Base-by-base conservation (phyloP, 2,113 vertebrate genomes). In the Hemicordylus capensis region DNA sequence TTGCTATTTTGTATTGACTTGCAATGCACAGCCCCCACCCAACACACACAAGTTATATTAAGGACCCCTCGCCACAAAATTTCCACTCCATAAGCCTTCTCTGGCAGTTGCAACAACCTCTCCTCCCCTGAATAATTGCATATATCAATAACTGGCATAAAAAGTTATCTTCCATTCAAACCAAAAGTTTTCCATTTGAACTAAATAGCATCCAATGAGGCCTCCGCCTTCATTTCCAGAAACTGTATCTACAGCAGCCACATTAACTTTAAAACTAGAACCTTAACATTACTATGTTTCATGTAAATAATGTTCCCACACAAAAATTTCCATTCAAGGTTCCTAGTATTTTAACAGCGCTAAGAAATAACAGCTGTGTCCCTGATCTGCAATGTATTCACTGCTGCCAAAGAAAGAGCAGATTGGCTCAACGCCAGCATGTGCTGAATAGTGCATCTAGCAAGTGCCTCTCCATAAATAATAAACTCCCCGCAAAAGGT, bases 331-430 rank as follows among this genome's bases (percentile, higher is more conserved):
- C 80, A 94, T 94, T 94, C 90, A 94, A 83, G 0, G 37, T 69
- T 91, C 78, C 63, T 46, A 72, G 42, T 91, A 89, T 90, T 94
- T 92, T 94, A 85, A 91, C 72, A 92, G 39, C 84, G 76, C 88
- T 73, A 92, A 92, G 90, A 93, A 91, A 72, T 92, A 94, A 92
- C 89, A 95, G 80, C 85, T 91, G 84, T 89, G 91, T 76, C 90
- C 85, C 85, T 83, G 86, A 88, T 90, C 72, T 61, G 56, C 51
- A 92, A 92, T 89, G 91, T 93, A 73, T 76, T 90, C 88, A 85
- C 73, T 59, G 85, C 83, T 87, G 91, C 92, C 93, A 90, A 93
- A 72, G 15, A 80, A 93, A 93, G 92, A 93, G 87, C 88, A 90
- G 54, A 66, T 17, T 94, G 94, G 92, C 85, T 64, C 44, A 39